These are phyloP conservation scores for Polyploca ridens DNA, from an alignment of 2,888 invertebrate genomes.

Conservation along the genomic window DNA sequence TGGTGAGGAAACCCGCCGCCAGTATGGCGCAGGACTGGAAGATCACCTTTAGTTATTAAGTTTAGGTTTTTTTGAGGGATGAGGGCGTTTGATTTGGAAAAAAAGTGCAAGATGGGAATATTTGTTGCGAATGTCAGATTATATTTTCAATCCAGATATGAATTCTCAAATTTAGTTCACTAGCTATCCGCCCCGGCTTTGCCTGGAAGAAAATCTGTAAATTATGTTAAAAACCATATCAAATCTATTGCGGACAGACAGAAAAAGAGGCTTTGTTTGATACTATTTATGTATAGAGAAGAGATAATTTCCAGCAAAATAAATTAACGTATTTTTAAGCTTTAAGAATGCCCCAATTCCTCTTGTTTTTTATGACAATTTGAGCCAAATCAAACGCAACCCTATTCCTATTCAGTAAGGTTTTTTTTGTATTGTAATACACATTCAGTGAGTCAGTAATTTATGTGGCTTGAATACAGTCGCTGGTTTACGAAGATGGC, in stretches of 20 bases:
- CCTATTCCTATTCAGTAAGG: slow-evolving; percentile 30
- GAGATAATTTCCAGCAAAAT: no score
- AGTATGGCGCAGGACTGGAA: slow-evolving; percentile 92
- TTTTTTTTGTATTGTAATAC: slow-evolving; percentile 27
- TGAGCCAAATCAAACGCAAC: slow-evolving; percentile 28
- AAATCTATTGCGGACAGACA: no score
- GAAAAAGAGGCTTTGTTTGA: neutral
- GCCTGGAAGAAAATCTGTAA: no score
- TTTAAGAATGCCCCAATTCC: neutral
- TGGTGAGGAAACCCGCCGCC: slow-evolving; percentile 94
- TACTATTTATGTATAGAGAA: neutral
- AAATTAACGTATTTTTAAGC: neutral
- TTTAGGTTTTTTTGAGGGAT: slow-evolving; percentile 9
- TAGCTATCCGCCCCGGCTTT: no score
- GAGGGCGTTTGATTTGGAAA: slow-evolving; percentile 17
- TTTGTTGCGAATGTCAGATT: no score
- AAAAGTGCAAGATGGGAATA: no score
- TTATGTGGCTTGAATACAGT: neutral
- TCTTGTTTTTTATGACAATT: neutral
- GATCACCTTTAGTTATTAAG: slow-evolving; percentile 82
- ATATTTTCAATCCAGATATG: no score
- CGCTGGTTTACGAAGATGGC: neutral
- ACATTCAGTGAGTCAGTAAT: neutral
- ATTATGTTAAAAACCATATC: no score
- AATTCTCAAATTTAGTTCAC: no score